These are phyloP conservation scores for Drosophila novamexicana DNA, from an alignment of 1,140 invertebrate genomes.

Conservation along the genomic window DNA sequence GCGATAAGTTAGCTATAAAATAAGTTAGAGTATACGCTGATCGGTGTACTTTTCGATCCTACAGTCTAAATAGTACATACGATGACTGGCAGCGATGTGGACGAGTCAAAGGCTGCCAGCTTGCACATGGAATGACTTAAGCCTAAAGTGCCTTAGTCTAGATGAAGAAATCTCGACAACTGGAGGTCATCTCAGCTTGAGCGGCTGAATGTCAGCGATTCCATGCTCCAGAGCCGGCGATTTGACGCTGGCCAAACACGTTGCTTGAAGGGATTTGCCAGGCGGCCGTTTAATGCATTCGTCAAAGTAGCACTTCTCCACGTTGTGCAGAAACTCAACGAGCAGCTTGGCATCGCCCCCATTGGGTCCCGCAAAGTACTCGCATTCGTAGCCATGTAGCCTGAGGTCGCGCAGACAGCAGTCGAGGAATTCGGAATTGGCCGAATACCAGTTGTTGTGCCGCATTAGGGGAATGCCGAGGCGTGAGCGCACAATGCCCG, in stretches of 20 bases:
- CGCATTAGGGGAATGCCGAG: constrained; percentile 87
- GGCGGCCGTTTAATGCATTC: constrained; percentile 85
- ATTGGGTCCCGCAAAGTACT: constrained; percentile 90
- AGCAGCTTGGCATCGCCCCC: constrained; percentile 89
- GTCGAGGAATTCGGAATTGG: constrained; percentile 89
- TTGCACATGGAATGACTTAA: constrained; percentile 54
- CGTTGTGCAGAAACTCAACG: constrained; percentile 87
- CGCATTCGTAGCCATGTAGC: constrained; percentile 85
- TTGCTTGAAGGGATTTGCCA: constrained; percentile 85
- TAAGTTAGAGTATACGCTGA: constrained; percentile 33
- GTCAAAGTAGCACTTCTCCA: constrained; percentile 86
- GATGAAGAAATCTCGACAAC: neutral
- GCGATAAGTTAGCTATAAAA: neutral
- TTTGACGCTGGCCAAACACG: constrained; percentile 86
- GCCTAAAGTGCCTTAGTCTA: constrained; percentile 32
- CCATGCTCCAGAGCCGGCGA: constrained; percentile 85
- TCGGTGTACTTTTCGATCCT: constrained; percentile 22
- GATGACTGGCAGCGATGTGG: constrained; percentile 10
- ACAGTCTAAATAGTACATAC: constrained; percentile 16
- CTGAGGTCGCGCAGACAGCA: constrained; percentile 89
- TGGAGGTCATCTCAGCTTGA: constrained; percentile 80
- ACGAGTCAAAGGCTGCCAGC: constrained; percentile 5
- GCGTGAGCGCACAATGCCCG: constrained; percentile 89
- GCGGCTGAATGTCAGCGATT: constrained; percentile 82
- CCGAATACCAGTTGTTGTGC: constrained; percentile 88